Base-by-base conservation (phyloP, 2,797 vertebrate genomes). In the Eulemur rubriventer region DNA sequence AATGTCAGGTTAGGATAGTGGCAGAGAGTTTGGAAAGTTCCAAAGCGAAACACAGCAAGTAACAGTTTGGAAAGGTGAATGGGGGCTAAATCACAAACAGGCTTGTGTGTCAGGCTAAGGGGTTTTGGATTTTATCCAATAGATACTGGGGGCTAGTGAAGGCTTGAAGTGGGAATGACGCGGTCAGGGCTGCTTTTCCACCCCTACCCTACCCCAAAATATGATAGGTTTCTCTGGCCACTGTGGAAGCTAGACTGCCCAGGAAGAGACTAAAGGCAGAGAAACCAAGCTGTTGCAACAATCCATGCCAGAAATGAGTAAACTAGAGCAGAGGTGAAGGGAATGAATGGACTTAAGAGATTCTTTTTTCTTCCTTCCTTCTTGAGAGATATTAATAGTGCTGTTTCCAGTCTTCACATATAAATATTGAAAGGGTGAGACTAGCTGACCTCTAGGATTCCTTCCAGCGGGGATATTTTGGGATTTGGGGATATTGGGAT, bases 241-340 rank as follows among this genome's bases (percentile, higher is more conserved):
- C 5, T 81, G 43, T 52, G 4, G 38, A 93, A 79, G 59, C 26
- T 83, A 81, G 48, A 85, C 85, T 95, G 17, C 43, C 67, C 78
- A 89, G 43, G 48, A 35, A 95, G 65, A 85, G 38, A 79, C 50
- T 78, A 33, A 30, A 96, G 55, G 33, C 65, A 93, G 48, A 93
- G 61, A 69, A 94, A 63, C 16, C 16, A 96, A 75, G 20, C 33
- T 73, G 38, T 85, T 93, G n/a, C 24, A 91, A 72, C 4, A 90
- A 83, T 95, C 33, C n/a, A 82, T 73, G n/a, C 33, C 13, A 83
- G 14, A 82, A 28, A 91, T 52, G 11, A 83, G 26, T 88, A 94
- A 97, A 94, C 63, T 91, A 70, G 9, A 50, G 38, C 52, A 95
- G 83, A 95, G 65, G 55, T 76, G 70, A 95, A 91, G 6, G 28